These are phyloP conservation scores for Prionailurus viverrinus DNA, from an alignment of 2,113 vertebrate species.

Conservation along the genomic window DNA sequence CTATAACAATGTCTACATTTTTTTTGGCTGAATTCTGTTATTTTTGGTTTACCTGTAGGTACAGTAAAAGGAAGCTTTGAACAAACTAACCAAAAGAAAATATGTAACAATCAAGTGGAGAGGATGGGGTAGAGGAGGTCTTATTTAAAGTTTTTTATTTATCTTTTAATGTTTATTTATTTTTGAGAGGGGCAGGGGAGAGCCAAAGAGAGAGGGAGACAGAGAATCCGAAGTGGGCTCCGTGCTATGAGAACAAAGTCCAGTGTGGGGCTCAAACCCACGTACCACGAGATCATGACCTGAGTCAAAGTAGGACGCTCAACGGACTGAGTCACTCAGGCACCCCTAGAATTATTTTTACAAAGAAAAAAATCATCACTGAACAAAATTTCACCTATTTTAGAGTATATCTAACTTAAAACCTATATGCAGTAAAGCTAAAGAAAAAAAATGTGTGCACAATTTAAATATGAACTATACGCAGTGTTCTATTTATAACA, in stretches of 20 bases:
- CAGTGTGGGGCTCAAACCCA: no score
- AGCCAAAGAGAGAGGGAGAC: no score
- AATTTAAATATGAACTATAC: conserved; percentile 62
- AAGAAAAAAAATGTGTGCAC: not conserved
- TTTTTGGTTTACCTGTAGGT: not conserved
- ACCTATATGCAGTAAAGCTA: conserved; percentile 29
- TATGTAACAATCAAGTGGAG: not conserved
- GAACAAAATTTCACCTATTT: conserved; percentile 47
- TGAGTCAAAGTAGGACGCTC: no score
- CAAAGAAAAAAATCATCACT: not conserved
- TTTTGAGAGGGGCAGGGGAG: no score
- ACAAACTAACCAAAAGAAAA: conserved; percentile 2
- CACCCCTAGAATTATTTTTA: not conserved
- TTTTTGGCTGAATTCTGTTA: not conserved
- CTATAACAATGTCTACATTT: not conserved
- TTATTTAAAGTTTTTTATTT: not conserved
- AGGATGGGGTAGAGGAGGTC: not conserved
- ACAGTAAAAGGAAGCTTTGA: not conserved
- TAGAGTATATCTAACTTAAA: conserved; percentile 39
- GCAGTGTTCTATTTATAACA: conserved; percentile 57
- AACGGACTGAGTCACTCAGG: no score
- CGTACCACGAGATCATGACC: no score
- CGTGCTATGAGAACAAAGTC: no score
- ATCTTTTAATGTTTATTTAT: no score
- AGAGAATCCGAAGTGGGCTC: no score